Percentiles rank a stretch among this genome's conserved stretches.
These are phyloP conservation scores for Dryococelus australis DNA, from an alignment of 2,888 invertebrate genomes.

Conservation along the genomic window DNA sequence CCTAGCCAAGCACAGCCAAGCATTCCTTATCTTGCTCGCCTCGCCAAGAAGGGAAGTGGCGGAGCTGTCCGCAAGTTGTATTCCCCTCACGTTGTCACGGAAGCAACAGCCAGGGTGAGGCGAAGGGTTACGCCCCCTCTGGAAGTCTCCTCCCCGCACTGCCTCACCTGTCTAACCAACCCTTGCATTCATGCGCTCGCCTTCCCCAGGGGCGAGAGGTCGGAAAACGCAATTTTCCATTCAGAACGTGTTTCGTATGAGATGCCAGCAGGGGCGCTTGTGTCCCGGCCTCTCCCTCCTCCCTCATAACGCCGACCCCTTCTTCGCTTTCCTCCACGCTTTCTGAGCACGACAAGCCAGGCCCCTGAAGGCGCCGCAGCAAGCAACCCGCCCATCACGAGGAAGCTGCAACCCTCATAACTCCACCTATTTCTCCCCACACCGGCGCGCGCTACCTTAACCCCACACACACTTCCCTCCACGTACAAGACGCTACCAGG, in stretches of 20 bases:
- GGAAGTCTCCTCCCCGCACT: neutral
- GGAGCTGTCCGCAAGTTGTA: no score
- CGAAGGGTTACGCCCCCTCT: neutral
- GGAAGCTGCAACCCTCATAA: neutral
- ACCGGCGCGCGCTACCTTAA: neutral
- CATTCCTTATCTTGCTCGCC: no score
- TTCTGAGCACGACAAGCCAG: neutral
- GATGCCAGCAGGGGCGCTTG: conserved; percentile 28
- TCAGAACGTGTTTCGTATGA: conserved; percentile 41
- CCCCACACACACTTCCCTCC: neutral
- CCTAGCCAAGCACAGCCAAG: no score
- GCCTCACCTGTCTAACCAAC: neutral
- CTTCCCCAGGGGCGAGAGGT: neutral
- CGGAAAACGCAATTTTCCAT: conserved; percentile 40
- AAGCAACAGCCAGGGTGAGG: no score
- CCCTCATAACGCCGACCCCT: no score
- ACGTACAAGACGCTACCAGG: neutral
- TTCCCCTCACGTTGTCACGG: no score
- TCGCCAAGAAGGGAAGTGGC: no score
- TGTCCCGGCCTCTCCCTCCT: neutral
- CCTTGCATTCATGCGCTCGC: neutral
- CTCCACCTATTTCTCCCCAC: neutral
- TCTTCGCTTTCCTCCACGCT: no score
- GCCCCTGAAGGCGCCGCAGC: neutral
- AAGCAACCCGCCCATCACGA: neutral